Base-by-base conservation (phyloP, 2,888 invertebrate species). In the Oconnorella tubifera region DNA sequence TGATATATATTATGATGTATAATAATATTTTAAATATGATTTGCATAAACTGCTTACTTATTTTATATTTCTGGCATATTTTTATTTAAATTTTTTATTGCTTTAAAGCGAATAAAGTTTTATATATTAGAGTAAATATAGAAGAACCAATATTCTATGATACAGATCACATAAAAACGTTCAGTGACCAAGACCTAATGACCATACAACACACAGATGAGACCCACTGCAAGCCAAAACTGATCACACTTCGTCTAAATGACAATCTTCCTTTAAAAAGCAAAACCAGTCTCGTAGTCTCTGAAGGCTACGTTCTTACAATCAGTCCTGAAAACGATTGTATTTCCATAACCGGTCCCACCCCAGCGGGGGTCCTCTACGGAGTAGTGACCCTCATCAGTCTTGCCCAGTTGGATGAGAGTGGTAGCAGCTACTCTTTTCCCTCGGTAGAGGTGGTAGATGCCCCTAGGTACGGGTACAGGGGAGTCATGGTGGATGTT, bases 401-500 rank as follows among this genome's bases (percentile, higher is more conserved):
- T 29, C 60, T 60, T 6, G 2, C n/a, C 40, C 10, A 25, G 3
- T 10, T 6, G 2, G 19, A 10, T 2, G 59, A 10, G 25, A 29
- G 2, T 2, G 14, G 23, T n/a, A 1, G 28, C 2, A 60, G 19
- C 27, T 29, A 50, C 23, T 0, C 28, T n/a, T 50, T 60, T 2
- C 60, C 67, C 0, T 55, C 31, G 1, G 58, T 63, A 3, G 23
- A 32, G 6, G 51, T 71, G 48, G 23, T 59, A 3, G 71, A 71
- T 32, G 60, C 58, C 1, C 70, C 71, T 25, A 69, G 80, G 3
- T 79, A 72, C 65, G 40, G 62, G 0, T 78, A 78, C 67, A 67
- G 80, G 56, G 80, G 80, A 0, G 60, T 80, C 55, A 75, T 77
- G 73, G 51, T 80, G 60, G 80, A 80, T 58, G 76, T 80, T 19